A percentile compares a stretch with the other conserved stretches of the same genome.
phyloP scores from a whole-genome alignment of 2,113 vertebrate genomes.

The Lagopus leucura region DNA sequence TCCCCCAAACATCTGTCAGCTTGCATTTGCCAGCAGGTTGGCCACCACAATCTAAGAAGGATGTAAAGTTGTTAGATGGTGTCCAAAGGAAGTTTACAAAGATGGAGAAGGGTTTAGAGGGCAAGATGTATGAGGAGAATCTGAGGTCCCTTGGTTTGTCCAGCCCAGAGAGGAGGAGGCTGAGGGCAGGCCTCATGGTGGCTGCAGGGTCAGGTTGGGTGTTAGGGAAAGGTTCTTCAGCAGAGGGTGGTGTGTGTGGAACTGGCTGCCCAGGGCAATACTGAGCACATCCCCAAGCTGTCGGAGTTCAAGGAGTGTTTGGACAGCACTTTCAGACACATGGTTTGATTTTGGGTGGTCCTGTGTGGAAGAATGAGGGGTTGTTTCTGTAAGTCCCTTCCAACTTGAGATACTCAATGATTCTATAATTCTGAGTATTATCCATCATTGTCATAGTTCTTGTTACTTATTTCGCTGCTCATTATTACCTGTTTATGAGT shows the following conservation, averaged over 20 bases:
- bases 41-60: background rate
- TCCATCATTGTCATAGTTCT: rapidly evolving
- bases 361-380: background rate
- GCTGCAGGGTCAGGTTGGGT: background rate
- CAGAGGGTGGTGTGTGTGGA: background rate
- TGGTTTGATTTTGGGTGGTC: background rate
- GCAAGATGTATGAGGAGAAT: background rate
- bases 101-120: background rate
- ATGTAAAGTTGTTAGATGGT: background rate
- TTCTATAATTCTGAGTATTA: background rate
- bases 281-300: background rate
- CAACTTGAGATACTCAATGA: background rate
- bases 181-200: background rate
- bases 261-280: background rate
- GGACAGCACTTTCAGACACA: background rate
- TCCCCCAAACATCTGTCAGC: rapidly evolving
- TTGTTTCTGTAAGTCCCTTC: background rate
- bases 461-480: background rate
- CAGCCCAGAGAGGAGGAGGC: background rate
- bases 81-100: background rate
- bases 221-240: background rate
- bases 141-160: background rate
- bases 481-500: background rate
- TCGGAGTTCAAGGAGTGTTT: background rate
- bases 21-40: background rate